Base-by-base conservation (phyloP, 2,113 vertebrate species). In the Gnathonemus echidnorhynchus region DNA sequence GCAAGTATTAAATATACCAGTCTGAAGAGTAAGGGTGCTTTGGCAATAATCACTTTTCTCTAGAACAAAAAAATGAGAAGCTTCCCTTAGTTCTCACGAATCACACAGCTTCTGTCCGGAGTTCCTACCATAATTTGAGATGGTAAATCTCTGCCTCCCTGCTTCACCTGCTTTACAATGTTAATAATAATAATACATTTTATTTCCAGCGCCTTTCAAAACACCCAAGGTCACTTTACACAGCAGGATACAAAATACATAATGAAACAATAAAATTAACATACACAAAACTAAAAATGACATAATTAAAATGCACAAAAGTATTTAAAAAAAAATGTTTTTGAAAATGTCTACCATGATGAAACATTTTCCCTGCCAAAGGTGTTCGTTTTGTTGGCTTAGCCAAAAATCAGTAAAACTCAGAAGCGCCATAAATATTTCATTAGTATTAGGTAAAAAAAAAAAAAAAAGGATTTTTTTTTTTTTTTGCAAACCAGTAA, bases 1-100 rank as follows among this genome's bases (percentile, higher is more conserved):
- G 95, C 95, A 58, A 48, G 94, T 89, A 5, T 8, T 50, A 39
- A 89, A 84, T n/a, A 19, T 39, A 2, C 35, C 74, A 19, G 39
- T 19, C 11, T 45, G 62, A 48, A 27, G 45, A 24, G 83, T 42
- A 42, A 42, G n/a, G n/a, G n/a, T 27, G n/a, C 10, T 70, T 31
- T 31, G 62, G 62, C n/a, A 11, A 31, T 70, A 31, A 70, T 70
- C 27, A 31, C 10, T 5, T 27, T 70, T 70, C 62, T 31, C 27
- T 70, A 70, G 10, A 31, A 3, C 10, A 13, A 70, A 53, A 52
- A 70, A 66, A 27, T 27, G 3, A 13, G 62, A 31, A 27, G n/a
- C 8, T 27, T 66, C 62, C 10, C 62, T 66, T 56, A 56, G 62
- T 11, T 27, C 1, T n/a, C 62, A 11, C 27, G 3, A n/a, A 2